Evolutionary conservation across 2,888 invertebrate species (phyloP), one percentile per base, ranked within the genome.

Genomic region (Melinaea menophilus): DNA sequence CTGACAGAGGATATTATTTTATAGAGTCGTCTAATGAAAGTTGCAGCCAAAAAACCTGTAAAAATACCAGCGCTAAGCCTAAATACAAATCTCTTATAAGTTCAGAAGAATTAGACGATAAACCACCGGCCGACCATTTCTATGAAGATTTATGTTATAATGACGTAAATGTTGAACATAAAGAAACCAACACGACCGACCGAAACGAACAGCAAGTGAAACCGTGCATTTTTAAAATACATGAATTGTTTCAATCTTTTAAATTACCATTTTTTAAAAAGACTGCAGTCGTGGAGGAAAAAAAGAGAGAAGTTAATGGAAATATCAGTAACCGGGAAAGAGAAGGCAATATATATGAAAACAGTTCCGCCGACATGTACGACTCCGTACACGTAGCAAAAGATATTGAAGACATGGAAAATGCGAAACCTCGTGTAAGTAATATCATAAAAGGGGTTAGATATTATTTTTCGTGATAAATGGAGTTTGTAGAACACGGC

Each of bases 111-210:
- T 51, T 79, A 0, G 74, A 69, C 46, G 80, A 81, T n/a, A 81
- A 80, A 65, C 72, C 75, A 41, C 67, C 79, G 2, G 90, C 89
- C 59, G 90, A 90, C 55, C 90, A 90, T 72, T 82, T 90, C 47
- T 90, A 90, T 58, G 90, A 90, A 79, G 90, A 90, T 62, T 71
- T 90, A 0, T 85, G 84, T 69, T 88, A 89, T 47, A 84, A 82
- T 69, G 86, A 88, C 35, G 72, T 83, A 1, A 71, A 75, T 11
- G 58, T 37, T 5, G 78, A 78, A 34, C 72, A 69, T 2, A 71
- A 65, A 66, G 73, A 69, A 69, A 71, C 61, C 68, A 71, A 56
- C 57, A 65, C 58, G 62, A 64, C 59, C 60, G 67, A 34, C 37
- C 62, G 57, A 59, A 71, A 5, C 69, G 59, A 22, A 0, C 51